These are phyloP conservation scores for Drosophila triauraria DNA, from an alignment of 1,140 invertebrate genomes.

Conservation along the genomic window DNA sequence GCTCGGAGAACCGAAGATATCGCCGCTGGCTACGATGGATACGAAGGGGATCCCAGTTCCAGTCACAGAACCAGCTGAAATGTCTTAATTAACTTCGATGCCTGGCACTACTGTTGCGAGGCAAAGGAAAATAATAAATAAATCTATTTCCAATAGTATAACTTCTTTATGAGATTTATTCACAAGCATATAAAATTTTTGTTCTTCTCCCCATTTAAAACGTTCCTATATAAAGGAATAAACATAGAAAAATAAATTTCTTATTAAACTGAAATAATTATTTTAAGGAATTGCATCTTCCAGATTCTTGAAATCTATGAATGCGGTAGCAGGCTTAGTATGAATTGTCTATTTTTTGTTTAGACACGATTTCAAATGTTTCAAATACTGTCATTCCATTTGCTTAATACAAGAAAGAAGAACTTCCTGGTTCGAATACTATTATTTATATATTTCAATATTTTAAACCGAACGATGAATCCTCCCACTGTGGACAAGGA, in stretches of 20 bases:
- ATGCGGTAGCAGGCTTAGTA: no score
- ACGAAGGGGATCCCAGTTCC: not conserved
- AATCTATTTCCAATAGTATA: not conserved
- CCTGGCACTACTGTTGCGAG: not conserved
- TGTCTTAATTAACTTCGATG: conserved; percentile 37
- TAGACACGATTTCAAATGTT: not conserved
- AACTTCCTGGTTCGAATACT: not conserved
- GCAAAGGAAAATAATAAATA: not conserved
- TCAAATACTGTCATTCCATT: not conserved
- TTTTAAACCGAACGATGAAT: conserved; percentile 12
- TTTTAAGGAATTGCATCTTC: no score
- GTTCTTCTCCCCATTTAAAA: no score
- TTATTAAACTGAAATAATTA: no score
- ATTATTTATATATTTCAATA: conserved; percentile 13
- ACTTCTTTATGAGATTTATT: not conserved
- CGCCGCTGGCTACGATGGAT: conserved; percentile 42
- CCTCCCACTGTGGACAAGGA: conserved; percentile 14
- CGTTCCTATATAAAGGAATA: no score
- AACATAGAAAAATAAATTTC: no score
- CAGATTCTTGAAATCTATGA: no score
- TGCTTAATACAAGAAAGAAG: not conserved
- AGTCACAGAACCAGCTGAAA: not conserved
- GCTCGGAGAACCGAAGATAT: conserved; percentile 21
- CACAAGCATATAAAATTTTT: no score
- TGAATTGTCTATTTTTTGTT: no score